Evolutionary conservation across 2,888 invertebrate genomes (phyloP).

Genomic region (Troides helena): DNA sequence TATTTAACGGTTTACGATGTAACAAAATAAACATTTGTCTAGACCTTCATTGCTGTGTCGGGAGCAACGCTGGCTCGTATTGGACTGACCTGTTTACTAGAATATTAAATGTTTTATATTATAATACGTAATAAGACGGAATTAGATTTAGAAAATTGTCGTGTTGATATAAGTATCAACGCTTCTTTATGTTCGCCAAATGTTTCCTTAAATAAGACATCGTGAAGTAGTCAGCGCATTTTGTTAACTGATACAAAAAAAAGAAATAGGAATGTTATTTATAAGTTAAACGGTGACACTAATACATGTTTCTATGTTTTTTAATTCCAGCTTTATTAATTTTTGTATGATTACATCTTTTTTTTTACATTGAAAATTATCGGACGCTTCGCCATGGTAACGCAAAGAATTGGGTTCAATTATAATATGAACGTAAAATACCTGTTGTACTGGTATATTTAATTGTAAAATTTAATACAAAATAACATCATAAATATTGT

Average conservation of each 20-base stretch:
- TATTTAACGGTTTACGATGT: background rate
- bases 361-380: slow-evolving; percentile 16
- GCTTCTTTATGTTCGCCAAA: slow-evolving; percentile 54
- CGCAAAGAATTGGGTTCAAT: slow-evolving; percentile 25
- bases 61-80: slow-evolving; percentile 59
- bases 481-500: slow-evolving; percentile 60
- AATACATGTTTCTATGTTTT: slow-evolving; percentile 15
- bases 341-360: slow-evolving; percentile 9
- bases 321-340: slow-evolving; percentile 19
- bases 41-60: slow-evolving; percentile 55
- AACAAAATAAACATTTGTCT: slow-evolving; percentile 33
- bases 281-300: slow-evolving; percentile 10
- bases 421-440: slow-evolving; percentile 45
- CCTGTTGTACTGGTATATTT: slow-evolving; percentile 41
- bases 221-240: slow-evolving; percentile 40
- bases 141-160: slow-evolving; percentile 63
- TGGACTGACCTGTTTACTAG: slow-evolving; percentile 72
- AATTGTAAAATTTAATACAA: slow-evolving; percentile 70
- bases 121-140: slow-evolving; percentile 51
- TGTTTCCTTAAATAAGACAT: slow-evolving; percentile 45
- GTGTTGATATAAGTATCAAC: slow-evolving; percentile 54
- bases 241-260: slow-evolving; percentile 28
- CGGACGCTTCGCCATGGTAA: slow-evolving; percentile 13
- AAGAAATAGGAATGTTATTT: slow-evolving; percentile 18
- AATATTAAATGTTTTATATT: slow-evolving; percentile 66